A percentile compares a stretch with the other conserved stretches of the same genome.
phyloP scores from a whole-genome alignment of 2,888 invertebrate species.

The Arge pagana region DNA sequence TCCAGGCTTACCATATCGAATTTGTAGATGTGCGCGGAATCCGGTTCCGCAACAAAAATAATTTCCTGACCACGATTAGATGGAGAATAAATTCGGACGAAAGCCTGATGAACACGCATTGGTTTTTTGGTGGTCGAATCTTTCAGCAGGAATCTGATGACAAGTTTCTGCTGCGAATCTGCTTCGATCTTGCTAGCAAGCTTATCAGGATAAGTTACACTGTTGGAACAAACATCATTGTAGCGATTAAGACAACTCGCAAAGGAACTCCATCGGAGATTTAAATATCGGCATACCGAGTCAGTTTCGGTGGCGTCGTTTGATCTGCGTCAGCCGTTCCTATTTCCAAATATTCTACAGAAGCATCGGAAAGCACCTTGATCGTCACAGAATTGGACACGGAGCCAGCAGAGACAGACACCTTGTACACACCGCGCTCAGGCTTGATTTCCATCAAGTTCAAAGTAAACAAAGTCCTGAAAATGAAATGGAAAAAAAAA shows the following conservation, averaged over 20 bases:
- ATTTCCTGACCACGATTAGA: constrained; percentile 76
- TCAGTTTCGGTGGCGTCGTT: constrained; percentile 78
- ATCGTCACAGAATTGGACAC: constrained; percentile 63
- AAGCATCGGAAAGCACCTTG: constrained; percentile 77
- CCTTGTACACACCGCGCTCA: constrained; percentile 83
- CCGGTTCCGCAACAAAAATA: constrained; percentile 91
- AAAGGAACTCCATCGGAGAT: not conserved
- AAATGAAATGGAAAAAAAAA: constrained; percentile 25
- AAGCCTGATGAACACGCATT: constrained; percentile 83
- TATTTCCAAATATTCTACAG: constrained; percentile 79
- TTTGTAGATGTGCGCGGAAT: constrained; percentile 77
- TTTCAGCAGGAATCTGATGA: constrained; percentile 78
- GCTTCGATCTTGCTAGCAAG: constrained; percentile 73
- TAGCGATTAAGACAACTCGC: not conserved
- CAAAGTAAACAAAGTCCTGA: constrained; percentile 72
- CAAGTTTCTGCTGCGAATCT: constrained; percentile 87
- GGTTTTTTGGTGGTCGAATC: constrained; percentile 72
- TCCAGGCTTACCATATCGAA: constrained; percentile 78
- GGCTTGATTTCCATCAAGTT: constrained; percentile 79
- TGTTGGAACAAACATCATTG: too few relatives aligned
- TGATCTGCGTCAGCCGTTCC: constrained; percentile 91
- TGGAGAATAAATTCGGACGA: constrained; percentile 68
- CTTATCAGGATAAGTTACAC: constrained; percentile 75
- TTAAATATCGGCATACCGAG: constrained; percentile 55
- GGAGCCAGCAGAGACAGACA: constrained; percentile 73